phyloP scores from a whole-genome alignment of 2,888 invertebrate species.

The Deilephila porcellus region DNA sequence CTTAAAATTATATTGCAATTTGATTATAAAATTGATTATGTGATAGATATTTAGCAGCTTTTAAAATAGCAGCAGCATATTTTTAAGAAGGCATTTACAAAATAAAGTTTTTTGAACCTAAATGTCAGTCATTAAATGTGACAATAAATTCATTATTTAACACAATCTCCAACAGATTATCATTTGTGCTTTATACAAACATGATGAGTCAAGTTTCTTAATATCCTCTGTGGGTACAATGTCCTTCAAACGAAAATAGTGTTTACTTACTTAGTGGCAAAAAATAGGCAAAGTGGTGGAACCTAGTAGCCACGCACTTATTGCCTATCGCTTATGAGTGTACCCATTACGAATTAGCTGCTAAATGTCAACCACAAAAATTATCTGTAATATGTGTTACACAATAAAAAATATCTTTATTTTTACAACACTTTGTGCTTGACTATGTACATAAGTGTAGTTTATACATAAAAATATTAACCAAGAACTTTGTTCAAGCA shows the following conservation, averaged over 20 bases:
- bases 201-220: no score
- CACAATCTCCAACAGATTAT: no score
- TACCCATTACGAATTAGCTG: not conserved
- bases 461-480: constrained; percentile 52
- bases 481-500: constrained; percentile 77
- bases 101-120: constrained; percentile 30
- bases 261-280: no score
- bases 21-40: constrained; percentile 17
- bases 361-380: constrained; percentile 52
- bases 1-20: constrained; percentile 29
- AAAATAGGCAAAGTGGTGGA: not conserved
- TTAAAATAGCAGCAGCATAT: constrained; percentile 28
- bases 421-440: constrained; percentile 74
- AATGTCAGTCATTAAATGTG: not conserved
- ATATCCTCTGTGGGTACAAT: no score
- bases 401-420: constrained; percentile 50
- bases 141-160: not conserved
- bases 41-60: constrained; percentile 35
- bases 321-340: not conserved
- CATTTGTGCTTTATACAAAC: no score
- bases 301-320: not conserved
- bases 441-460: constrained; percentile 58
- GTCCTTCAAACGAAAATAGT: no score
- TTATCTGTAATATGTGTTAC: constrained; percentile 51
- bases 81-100: constrained; percentile 42